phyloP scores from a whole-genome alignment of 2,888 invertebrate genomes.

The Leptarthrus brevirostris region DNA sequence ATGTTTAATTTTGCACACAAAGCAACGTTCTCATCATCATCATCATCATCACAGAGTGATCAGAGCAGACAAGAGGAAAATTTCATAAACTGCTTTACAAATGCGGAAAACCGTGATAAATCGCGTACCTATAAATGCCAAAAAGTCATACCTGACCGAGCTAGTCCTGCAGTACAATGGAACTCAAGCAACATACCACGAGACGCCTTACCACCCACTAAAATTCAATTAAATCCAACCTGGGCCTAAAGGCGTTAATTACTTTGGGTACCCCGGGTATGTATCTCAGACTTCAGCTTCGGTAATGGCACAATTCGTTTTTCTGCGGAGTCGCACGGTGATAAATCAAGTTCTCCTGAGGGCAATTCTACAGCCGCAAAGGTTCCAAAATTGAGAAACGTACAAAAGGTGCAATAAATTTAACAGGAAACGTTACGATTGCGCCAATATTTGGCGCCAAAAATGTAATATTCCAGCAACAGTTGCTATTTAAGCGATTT shows the following conservation, averaged over 20 bases:
- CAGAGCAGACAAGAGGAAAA: not conserved
- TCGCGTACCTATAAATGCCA: conserved; percentile 4
- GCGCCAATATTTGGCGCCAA: conserved; percentile 31
- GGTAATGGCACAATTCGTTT: not conserved
- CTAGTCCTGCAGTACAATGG: too few relatives aligned
- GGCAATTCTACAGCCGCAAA: conserved; percentile 8
- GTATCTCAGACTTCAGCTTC: too few relatives aligned
- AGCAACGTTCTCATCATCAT: too few relatives aligned
- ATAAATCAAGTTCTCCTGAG: conserved; percentile 29
- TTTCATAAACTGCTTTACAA: not conserved
- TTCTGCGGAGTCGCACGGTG: conserved; percentile 2
- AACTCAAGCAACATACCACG: too few relatives aligned
- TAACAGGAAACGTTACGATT: conserved; percentile 10
- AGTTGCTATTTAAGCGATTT: not conserved
- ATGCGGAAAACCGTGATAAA: conserved; percentile 2
- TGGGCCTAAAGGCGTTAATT: conserved; percentile 25
- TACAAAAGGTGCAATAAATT: conserved; percentile 17
- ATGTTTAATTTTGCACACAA: not conserved
- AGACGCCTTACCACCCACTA: conserved; percentile 16
- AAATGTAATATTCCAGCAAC: too few relatives aligned
- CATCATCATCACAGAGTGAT: too few relatives aligned
- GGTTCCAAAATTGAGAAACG: not conserved
- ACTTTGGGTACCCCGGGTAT: conserved; percentile 7
- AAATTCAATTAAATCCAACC: conserved; percentile 32
- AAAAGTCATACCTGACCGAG: not conserved